Base-by-base conservation (phyloP, 2,113 vertebrate species). In the Apus apus region DNA sequence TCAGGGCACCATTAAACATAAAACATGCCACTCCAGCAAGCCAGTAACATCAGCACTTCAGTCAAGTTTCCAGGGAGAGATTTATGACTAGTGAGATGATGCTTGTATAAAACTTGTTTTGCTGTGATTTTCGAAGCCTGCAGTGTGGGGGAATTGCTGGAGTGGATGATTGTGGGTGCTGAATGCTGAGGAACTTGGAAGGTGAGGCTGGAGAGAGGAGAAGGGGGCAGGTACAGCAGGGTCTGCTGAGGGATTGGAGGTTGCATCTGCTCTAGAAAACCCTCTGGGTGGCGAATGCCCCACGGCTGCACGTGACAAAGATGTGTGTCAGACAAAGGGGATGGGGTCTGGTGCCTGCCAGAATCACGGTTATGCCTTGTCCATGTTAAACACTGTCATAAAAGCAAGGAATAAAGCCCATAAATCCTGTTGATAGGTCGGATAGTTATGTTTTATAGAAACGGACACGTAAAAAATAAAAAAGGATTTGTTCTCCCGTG, bases 61-160 rank as follows among this genome's bases (percentile, higher is more conserved):
- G 80, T 70, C 73, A 82, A 43, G 62, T 70, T 93, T 88, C 68
- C 85, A 70, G 67, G 53, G 79, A 50, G 86, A 95, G 92, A 95
- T 96, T 96, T 95, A 95, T 90, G 91, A 56, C 77, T 76, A 25
- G 85, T 46, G 85, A 87, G 93, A 77, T 83, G 87, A 62, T 62
- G 62, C 75, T 57, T 74, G 81, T 92, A 25, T 46, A 70, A 53
- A 80, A 71, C 65, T 50, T 73, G 82, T 72, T 89, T 85, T 91
- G 43, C 94, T 87, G 85, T 54, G 90, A 45, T 89, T 94, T 93
- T 78, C 12, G 3, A 83, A 94, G 48, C 91, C 75, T 48, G 79
- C 25, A 85, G 66, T 36, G 8, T 3, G 2, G 38, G 53, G 68
- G 94, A 56, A 12, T 87, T 91, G 64, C 94, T 95, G 89, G 79